phyloP scores from a whole-genome alignment of 2,113 vertebrate genomes.

The Neotoma lepida region DNA sequence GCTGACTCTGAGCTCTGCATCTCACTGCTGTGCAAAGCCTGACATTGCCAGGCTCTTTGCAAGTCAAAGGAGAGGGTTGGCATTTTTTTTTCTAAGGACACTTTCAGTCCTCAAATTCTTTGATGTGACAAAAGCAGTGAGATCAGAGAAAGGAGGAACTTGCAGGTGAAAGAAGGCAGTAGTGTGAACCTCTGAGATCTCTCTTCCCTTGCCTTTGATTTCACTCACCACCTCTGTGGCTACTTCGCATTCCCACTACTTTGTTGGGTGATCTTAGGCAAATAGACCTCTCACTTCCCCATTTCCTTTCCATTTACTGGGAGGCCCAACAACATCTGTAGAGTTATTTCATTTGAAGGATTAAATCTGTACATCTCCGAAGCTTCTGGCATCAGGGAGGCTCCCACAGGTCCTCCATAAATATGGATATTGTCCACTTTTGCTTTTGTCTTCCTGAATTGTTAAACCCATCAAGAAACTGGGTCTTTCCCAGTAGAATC shows the following conservation, averaged over 20 bases:
- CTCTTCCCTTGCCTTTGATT: background rate
- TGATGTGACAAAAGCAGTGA: background rate
- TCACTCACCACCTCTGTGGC: background rate
- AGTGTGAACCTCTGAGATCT: background rate
- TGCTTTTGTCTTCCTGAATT: background rate
- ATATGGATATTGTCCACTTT: background rate
- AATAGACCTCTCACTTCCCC: background rate
- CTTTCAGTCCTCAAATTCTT: conserved; percentile 15
- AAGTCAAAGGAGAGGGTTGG: background rate
- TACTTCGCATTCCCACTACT: background rate
- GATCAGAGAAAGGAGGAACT: background rate
- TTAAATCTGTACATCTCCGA: background rate
- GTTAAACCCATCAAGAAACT: background rate
- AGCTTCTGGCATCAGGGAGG: background rate
- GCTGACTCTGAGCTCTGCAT: background rate
- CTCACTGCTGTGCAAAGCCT: background rate
- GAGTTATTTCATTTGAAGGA: conserved; percentile 16
- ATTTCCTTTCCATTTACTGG: background rate
- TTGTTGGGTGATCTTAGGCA: background rate
- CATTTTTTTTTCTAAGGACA: background rate
- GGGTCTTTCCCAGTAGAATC: background rate
- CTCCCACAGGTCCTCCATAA: background rate
- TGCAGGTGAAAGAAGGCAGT: background rate
- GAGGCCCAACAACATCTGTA: background rate
- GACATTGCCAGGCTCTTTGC: background rate